Evolutionary conservation across 2,797 vertebrate genomes (phyloP), one percentile per base, ranked within the genome.

Genomic region (Rhinella marina): DNA sequence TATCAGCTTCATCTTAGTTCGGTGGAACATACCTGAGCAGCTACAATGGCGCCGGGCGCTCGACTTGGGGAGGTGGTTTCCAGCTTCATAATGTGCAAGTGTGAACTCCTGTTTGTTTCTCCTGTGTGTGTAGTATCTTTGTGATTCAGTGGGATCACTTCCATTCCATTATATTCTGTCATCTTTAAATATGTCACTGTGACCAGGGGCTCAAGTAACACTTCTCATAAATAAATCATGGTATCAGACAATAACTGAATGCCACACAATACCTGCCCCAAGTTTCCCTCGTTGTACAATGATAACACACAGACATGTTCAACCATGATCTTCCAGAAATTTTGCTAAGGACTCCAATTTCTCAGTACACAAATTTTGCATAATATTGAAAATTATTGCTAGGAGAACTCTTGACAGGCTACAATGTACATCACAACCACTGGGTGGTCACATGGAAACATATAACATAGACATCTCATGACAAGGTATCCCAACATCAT

Each of bases 1-100:
- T 57, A 85, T 70, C 86, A 84, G 84, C 87, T 85, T 84, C 62
- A 62, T 11, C 23, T 82, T 88, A 7, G 84, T 90, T 12, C 32
- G 32, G 87, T 90, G 82, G 29, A 76, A 21, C 9, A 61, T 81
- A 64, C 59, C 70, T 70, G 76, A 79, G 10, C 29, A 8, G 72
- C 80, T 68, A 64, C 79, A 90, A 78, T 70, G 61, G 82, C 17
- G 90, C 52, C 61, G 79, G 82, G 64, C 1, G 0, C 50, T 10
- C 11, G 32, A 87, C 13, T 64, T 70, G 54, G 50, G 27, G 70
- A 88, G 29, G 72, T 52, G 75, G 27, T 88, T 84, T 84, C 54
- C 59, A 73, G 75, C 68, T 70, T 57, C 25, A 78, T 25, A 83
- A 66, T 41, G 29, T 32, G 73, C 21, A 66, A 76, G 21, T 32